Evolutionary conservation across 2,113 vertebrate species (phyloP).

Genomic region (Trachemys scripta): DNA sequence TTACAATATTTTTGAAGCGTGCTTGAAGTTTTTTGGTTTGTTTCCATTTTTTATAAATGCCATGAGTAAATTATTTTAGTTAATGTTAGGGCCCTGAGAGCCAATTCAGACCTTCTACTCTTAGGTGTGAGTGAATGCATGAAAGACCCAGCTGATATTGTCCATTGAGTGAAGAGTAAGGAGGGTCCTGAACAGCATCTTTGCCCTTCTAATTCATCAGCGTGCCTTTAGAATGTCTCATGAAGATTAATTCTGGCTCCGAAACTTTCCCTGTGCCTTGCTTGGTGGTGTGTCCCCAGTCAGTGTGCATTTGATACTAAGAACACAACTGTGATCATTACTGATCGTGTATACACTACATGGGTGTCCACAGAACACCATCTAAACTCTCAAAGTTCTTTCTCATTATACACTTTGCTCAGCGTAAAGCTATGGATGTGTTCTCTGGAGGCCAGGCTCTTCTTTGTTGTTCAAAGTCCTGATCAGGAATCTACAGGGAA

Average conservation of each 20-base stretch:
- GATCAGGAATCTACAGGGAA: not conserved
- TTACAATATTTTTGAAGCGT: not conserved
- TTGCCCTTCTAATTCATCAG: not conserved
- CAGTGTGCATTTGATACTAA: not conserved
- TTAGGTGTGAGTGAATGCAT: not conserved
- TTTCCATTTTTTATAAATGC: not conserved
- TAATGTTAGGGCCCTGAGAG: not conserved
- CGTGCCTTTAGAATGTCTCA: not conserved
- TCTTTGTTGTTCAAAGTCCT: not conserved
- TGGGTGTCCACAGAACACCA: rapidly evolving
- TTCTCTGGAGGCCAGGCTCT: not conserved
- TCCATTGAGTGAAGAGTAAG: not conserved
- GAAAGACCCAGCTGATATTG: not conserved
- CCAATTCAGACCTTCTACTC: not conserved
- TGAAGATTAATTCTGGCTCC: not conserved
- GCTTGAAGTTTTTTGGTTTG: not conserved
- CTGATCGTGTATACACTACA: not conserved
- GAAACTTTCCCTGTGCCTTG: not conserved
- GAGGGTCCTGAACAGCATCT: not conserved
- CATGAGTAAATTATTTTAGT: not conserved
- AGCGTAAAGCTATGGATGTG: not conserved
- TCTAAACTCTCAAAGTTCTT: not conserved
- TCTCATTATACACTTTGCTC: not conserved
- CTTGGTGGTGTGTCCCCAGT: not conserved
- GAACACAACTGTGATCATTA: not conserved